phyloP scores from a whole-genome alignment of 2,888 invertebrate genomes.

The Lordiphosa fenestrarum region DNA sequence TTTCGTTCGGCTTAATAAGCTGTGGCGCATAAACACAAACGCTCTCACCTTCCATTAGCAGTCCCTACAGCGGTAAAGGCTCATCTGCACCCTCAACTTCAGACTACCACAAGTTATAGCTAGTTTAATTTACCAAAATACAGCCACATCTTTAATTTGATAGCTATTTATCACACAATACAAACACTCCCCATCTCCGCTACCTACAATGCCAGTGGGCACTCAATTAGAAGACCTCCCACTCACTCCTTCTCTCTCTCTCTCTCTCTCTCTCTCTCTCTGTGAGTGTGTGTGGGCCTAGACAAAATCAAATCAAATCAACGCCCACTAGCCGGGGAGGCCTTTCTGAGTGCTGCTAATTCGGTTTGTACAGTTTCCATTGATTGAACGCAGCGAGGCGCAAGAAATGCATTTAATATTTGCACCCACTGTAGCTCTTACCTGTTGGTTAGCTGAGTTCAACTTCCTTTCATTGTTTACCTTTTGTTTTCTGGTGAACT shows the following conservation, averaged over 20 bases:
- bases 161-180: too few relatives aligned
- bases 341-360: conserved; percentile 27
- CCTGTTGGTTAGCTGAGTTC: conserved; percentile 4
- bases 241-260: neutral
- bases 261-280: neutral
- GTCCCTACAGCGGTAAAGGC: too few relatives aligned
- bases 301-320: conserved; percentile 28
- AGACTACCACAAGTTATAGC: too few relatives aligned
- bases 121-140: too few relatives aligned
- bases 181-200: too few relatives aligned
- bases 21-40: too few relatives aligned
- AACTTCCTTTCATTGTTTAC: conserved; percentile 10
- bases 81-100: too few relatives aligned
- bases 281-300: conserved; percentile 1
- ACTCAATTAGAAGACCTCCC: neutral
- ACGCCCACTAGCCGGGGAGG: conserved; percentile 11
- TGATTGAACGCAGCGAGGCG: conserved; percentile 43
- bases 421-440: conserved; percentile 22
- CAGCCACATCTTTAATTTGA: too few relatives aligned
- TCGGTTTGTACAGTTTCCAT: conserved; percentile 22
- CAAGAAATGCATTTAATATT: conserved; percentile 53
- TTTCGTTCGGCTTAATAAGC: too few relatives aligned
- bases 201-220: too few relatives aligned
- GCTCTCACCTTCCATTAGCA: too few relatives aligned
- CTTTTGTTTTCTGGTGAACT: conserved; percentile 60